These are phyloP conservation scores for Galbula dea DNA, from an alignment of 2,113 vertebrate species.

Conservation along the genomic window DNA sequence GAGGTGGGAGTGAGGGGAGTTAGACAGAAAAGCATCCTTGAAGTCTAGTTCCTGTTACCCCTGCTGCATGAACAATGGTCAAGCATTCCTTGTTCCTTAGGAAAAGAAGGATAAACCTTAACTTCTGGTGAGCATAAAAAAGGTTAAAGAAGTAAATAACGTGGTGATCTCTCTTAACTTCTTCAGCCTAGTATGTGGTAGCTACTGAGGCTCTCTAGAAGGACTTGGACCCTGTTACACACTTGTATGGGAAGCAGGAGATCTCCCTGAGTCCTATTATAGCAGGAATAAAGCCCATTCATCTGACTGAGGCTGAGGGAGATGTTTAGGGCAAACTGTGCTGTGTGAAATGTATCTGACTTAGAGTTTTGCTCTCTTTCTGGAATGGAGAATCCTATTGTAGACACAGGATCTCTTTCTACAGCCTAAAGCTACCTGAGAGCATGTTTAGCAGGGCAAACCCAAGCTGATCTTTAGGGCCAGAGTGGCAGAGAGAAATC, in stretches of 20 bases:
- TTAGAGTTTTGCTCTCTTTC: not conserved
- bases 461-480: not conserved
- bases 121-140: not conserved
- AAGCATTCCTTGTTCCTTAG: not conserved
- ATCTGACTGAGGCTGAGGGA: not conserved
- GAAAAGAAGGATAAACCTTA: not conserved
- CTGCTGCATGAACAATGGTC: not conserved
- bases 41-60: not conserved
- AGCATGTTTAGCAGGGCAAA: not conserved
- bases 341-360: not conserved
- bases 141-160: not conserved
- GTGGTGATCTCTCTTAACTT: not conserved
- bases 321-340: not conserved
- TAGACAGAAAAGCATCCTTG: not conserved
- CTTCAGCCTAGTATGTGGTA: not conserved
- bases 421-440: not conserved
- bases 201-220: not conserved
- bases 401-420: not conserved
- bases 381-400: not conserved
- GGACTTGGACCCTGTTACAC: not conserved
- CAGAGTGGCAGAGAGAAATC: not conserved
- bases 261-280: not conserved
- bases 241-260: not conserved
- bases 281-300: not conserved
- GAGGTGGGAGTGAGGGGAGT: not conserved